phyloP scores from a whole-genome alignment of 2,113 vertebrate genomes.

The Sorex fumeus region DNA sequence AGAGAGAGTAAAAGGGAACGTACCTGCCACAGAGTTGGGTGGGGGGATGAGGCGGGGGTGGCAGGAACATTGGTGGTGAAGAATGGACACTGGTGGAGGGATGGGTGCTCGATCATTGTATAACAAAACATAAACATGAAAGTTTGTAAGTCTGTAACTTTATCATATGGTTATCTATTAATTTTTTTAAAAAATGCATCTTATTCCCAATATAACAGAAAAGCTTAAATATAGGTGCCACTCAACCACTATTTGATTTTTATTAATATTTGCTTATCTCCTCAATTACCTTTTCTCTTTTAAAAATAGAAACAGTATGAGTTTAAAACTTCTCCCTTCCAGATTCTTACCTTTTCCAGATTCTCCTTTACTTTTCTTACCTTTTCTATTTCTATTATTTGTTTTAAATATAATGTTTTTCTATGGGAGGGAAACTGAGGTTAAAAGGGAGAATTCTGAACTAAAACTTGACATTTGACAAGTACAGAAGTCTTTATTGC shows the following conservation, averaged over 20 bases:
- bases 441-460: constrained; percentile 48
- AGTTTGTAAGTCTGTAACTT: no score
- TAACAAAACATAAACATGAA: no score
- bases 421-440: constrained; percentile 39
- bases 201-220: constrained; percentile 52
- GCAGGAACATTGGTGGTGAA: no score
- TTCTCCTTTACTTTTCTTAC: constrained; percentile 58
- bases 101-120: no score
- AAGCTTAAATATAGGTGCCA: constrained; percentile 60
- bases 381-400: constrained; percentile 28
- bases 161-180: no score
- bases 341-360: constrained; percentile 24
- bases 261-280: constrained; percentile 32
- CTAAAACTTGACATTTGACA: constrained; percentile 18
- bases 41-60: no score
- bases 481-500: constrained; percentile 45
- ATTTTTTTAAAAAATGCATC: constrained; percentile 66
- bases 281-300: neutral
- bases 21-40: no score
- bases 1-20: no score
- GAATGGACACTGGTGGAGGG: no score
- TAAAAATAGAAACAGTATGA: constrained; percentile 54
- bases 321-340: constrained; percentile 27
- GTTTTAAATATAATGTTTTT: constrained; percentile 48
- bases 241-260: neutral